A percentile compares a stretch with the other conserved stretches of the same genome.
Evolutionary conservation across 2,797 vertebrate species (phyloP).

Genomic region (Channa striata): DNA sequence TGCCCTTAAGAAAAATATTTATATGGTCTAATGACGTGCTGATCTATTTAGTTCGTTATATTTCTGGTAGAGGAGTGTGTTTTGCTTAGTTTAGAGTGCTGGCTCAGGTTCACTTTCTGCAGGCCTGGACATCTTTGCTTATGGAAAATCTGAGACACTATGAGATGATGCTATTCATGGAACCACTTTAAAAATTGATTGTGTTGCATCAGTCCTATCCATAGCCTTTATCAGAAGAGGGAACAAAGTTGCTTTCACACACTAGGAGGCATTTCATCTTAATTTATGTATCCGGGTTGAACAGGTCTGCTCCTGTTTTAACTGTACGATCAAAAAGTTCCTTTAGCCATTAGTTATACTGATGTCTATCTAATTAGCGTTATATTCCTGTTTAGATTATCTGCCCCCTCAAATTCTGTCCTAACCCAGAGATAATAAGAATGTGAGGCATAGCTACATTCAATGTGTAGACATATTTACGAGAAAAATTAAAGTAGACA

Average conservation of each 20-base stretch:
- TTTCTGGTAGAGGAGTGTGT: slow-evolving; percentile 50
- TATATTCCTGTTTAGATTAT: slow-evolving; percentile 14
- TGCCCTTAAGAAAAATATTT: slow-evolving; percentile 52
- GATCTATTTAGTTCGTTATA: slow-evolving; percentile 43
- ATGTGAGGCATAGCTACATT: slow-evolving; percentile 18
- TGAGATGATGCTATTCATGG: slow-evolving; percentile 63
- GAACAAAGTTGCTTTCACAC: slow-evolving; percentile 15
- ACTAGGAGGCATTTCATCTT: slow-evolving; percentile 1
- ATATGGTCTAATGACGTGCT: slow-evolving; percentile 55
- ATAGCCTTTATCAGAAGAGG: slow-evolving; percentile 29
- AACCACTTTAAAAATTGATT: slow-evolving; percentile 58
- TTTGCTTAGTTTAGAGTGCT: slow-evolving; percentile 59
- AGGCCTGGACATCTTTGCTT: slow-evolving; percentile 69
- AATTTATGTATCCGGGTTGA: neutral
- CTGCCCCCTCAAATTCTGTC: slow-evolving; percentile 14
- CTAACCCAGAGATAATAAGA: slow-evolving; percentile 19
- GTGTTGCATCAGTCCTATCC: slow-evolving; percentile 55
- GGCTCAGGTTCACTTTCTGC: slow-evolving; percentile 51
- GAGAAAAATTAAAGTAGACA: slow-evolving; percentile 38
- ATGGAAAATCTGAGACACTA: slow-evolving; percentile 78
- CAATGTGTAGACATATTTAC: slow-evolving; percentile 46
- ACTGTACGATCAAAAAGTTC: slow-evolving; percentile 10
- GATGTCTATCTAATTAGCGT: neutral
- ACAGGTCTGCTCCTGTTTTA: slow-evolving; percentile 11
- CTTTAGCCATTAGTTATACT: slow-evolving; percentile 9